A percentile compares a stretch with the other conserved stretches of the same genome.
Conservation (phyloP, 2,797 vertebrate species). For the Gorsachius magnificus region DNA sequence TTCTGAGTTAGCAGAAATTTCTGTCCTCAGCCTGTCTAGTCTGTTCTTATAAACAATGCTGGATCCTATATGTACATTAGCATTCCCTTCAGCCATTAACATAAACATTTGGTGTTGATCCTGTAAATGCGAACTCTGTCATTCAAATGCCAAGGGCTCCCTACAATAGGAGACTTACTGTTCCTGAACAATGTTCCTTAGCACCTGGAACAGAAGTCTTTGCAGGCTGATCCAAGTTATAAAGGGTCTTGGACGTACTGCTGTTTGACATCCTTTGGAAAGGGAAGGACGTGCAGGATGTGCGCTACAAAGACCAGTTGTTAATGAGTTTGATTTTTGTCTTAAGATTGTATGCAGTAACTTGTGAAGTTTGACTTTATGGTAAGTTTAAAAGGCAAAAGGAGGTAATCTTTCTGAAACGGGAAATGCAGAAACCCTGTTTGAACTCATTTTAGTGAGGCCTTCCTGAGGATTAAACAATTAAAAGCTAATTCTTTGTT, state of each 20-base stretch:
- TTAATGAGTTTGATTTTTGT: background rate
- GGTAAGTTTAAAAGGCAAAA: background rate
- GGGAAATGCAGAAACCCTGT: background rate
- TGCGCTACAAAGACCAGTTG: background rate
- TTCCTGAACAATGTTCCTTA: too few species aligned
- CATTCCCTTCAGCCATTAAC: background rate
- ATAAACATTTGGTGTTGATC: background rate
- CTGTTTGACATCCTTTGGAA: background rate
- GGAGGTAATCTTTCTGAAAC: background rate
- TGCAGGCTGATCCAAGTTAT: background rate
- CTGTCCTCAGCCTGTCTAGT: background rate
- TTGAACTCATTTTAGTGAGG: background rate
- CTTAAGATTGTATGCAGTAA: background rate
- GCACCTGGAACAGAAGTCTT: too few species aligned
- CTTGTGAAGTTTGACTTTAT: background rate
- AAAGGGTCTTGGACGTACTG: background rate
- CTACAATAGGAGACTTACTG: background rate
- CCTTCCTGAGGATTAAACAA: background rate
- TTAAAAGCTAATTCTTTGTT: background rate
- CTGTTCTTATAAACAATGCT: background rate
- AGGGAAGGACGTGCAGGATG: background rate
- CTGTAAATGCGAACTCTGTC: background rate
- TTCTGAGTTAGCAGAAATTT: background rate
- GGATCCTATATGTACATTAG: background rate
- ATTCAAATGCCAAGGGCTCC: background rate